These are phyloP conservation scores for Dromiciops gliroides DNA, from an alignment of 2,113 vertebrate genomes.

Conservation along the genomic window DNA sequence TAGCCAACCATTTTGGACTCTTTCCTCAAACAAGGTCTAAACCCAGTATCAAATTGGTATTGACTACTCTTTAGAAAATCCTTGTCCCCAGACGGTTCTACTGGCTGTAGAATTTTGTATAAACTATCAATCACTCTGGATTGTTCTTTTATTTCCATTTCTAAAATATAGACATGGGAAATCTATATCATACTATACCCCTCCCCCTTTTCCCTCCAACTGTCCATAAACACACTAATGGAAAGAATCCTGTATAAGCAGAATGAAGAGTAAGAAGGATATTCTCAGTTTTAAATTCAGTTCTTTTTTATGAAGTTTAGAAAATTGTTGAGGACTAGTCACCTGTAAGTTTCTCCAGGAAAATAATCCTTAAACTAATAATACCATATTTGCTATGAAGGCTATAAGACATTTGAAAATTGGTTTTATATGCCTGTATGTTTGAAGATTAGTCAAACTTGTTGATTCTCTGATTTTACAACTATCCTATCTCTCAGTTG, in stretches of 20 bases:
- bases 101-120: background rate
- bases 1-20: background rate
- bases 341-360: background rate
- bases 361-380: constrained; percentile 19
- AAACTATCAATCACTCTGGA: background rate
- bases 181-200: background rate
- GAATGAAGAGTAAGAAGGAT: background rate
- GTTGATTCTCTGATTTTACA: constrained; percentile 43
- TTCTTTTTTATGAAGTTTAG: background rate
- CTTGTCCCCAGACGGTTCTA: background rate
- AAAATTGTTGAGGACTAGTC: constrained; percentile 4
- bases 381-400: background rate
- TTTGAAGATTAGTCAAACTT: background rate
- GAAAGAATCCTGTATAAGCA: background rate
- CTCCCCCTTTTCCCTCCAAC: background rate
- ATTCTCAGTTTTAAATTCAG: background rate
- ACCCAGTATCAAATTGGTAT: background rate
- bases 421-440: constrained; percentile 15
- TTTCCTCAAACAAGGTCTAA: background rate
- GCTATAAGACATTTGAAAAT: constrained; percentile 22
- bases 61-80: background rate
- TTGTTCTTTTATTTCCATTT: background rate
- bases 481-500: constrained; percentile 13
- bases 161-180: background rate
- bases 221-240: background rate